Evolutionary conservation across 2,113 vertebrate genomes (phyloP).

Genomic region (Otis tarda): DNA sequence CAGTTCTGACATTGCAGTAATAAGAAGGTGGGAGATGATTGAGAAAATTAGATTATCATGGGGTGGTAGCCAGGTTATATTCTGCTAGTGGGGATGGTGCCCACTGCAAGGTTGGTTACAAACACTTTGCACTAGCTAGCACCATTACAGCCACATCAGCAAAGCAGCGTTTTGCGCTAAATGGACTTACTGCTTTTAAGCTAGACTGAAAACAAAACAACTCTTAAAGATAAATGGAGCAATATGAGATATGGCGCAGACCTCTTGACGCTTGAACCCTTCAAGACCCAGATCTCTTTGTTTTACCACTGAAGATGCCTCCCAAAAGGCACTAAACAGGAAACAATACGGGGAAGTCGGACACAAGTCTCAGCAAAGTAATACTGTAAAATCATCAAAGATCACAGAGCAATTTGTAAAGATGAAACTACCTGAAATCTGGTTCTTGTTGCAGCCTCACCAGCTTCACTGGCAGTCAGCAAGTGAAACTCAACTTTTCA

Average conservation of each 20-base stretch:
- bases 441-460: neutral
- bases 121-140: neutral
- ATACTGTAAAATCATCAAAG: neutral
- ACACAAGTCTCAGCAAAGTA: neutral
- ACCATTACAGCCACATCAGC: neutral
- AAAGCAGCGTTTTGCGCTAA: neutral
- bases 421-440: neutral
- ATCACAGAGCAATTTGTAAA: neutral
- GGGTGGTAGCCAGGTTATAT: neutral
- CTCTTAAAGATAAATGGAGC: neutral
- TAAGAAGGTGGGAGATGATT: neutral
- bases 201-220: neutral
- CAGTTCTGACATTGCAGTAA: neutral
- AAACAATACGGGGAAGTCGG: neutral
- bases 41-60: neutral
- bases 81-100: neutral
- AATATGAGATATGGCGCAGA: neutral
- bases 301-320: neutral
- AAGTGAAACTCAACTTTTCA: neutral
- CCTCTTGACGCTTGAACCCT: neutral
- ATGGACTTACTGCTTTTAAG: neutral
- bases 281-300: neutral
- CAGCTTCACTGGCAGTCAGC: neutral
- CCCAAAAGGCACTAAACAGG: fast-evolving
- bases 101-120: neutral